Evolutionary conservation across 2,797 vertebrate species (phyloP).

Genomic region (Micropoecilia bifurca): DNA sequence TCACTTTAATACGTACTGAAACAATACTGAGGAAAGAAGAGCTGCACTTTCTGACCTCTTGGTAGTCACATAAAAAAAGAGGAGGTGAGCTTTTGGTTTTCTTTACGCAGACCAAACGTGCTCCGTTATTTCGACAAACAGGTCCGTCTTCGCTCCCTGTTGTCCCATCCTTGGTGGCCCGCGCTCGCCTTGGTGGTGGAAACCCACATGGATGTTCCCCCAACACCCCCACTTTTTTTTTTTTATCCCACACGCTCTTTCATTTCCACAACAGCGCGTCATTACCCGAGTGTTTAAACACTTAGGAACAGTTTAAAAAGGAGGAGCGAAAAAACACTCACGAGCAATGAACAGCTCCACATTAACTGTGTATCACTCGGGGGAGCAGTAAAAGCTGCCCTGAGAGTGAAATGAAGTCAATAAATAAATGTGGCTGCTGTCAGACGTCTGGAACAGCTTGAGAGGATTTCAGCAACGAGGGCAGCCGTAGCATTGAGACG

Average conservation of each 20-base stretch:
- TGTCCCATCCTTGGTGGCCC: conserved; percentile 55
- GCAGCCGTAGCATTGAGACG: conserved; percentile 71
- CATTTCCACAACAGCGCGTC: conserved; percentile 78
- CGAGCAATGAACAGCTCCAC: conserved; percentile 72
- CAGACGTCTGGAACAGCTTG: conserved; percentile 81
- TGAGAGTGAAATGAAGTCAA: conserved; percentile 76
- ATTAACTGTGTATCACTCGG: conserved; percentile 77
- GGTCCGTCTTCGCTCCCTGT: conserved; percentile 53
- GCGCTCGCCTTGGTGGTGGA: conserved; percentile 50
- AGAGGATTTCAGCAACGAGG: conserved; percentile 63
- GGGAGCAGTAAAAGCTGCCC: conserved; percentile 77
- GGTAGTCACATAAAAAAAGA: conserved; percentile 13
- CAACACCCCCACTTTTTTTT: neutral
- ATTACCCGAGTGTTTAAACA: conserved; percentile 83
- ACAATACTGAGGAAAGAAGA: neutral
- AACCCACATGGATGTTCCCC: conserved; percentile 62
- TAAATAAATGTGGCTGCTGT: conserved; percentile 82
- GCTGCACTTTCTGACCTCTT: conserved; percentile 7
- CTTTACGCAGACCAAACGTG: conserved; percentile 40
- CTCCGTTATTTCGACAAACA: conserved; percentile 75
- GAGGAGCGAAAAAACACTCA: conserved; percentile 62
- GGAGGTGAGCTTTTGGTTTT: conserved; percentile 29
- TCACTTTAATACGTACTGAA: rapidly evolving
- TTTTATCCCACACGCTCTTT: conserved; percentile 78
- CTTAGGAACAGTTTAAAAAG: conserved; percentile 75